A percentile compares a stretch with the other conserved stretches of the same genome.
phyloP scores from a whole-genome alignment of 2,797 vertebrate species.

The Poeciliopsis presidionis region DNA sequence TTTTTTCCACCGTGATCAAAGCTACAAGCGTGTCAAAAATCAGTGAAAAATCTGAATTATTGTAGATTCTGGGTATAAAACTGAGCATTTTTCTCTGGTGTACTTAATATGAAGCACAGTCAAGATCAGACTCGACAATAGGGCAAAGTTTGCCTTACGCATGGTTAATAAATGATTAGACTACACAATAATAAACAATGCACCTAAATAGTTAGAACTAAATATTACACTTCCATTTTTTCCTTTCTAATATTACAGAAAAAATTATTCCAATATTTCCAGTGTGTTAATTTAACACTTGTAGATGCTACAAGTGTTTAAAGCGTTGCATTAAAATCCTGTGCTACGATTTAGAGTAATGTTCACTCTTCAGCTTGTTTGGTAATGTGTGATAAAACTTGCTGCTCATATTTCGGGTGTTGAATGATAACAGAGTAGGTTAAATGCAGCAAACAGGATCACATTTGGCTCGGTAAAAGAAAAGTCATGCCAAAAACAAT shows the following conservation, averaged over 20 bases:
- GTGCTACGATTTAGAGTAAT: background rate
- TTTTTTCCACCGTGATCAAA: conserved; percentile 21
- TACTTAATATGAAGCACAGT: background rate
- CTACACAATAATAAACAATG: conserved; percentile 16
- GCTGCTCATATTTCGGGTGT: background rate
- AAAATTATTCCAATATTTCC: background rate
- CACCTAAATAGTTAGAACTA: conserved; percentile 24
- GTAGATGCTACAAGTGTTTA: background rate
- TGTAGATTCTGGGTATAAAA: conserved; percentile 2
- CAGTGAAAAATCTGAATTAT: background rate
- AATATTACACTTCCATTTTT: background rate
- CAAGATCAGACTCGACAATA: background rate
- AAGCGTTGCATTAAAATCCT: background rate
- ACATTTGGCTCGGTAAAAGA: background rate
- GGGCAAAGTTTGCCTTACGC: conserved; percentile 55
- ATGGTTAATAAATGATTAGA: conserved; percentile 63
- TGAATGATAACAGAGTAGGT: background rate
- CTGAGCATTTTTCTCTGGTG: background rate
- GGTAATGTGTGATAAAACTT: background rate
- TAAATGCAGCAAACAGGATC: background rate
- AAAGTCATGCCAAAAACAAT: background rate
- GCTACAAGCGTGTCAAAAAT: background rate
- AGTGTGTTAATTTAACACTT: background rate
- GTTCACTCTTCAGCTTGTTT: background rate
- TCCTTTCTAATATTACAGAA: background rate